Base-by-base conservation (phyloP, 2,888 invertebrate species). In the Bombylius major region DNA sequence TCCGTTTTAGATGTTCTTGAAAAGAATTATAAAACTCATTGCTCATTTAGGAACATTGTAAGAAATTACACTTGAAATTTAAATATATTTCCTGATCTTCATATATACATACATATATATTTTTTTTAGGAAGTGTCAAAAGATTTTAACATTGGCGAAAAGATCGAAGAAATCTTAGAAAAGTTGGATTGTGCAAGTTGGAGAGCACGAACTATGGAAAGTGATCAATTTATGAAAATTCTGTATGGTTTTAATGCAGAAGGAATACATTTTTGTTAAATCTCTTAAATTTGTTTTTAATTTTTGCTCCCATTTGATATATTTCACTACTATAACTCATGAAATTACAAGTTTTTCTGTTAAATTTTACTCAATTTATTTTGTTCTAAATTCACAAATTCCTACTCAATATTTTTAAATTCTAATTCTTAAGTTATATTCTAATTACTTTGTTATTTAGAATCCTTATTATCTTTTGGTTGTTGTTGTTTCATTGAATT, bases 131-230 rank as follows among this genome's bases (percentile, higher is more conserved):
- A 82, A 60, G 69, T 95, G 39, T 81, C 85, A 14, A 79, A 81
- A 60, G 82, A 87, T 68, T 90, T 95, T 71, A 82, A 87, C 65
- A 87, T 96, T 60, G 91, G 93, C 74, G 76, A 78, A 54, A 87
- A 87, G 73, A 78, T 97, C 4, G 85, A 84, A 63, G 77, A 82
- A 44, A 83, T 96, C 64, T 76, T 99, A 61, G 73, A 74, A 57
- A 79, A 79, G 55, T 78, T 80, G 57, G 80, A 79, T 60, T 87
- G 86, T 66, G 84, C 83, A 55, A 80, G 86, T 62, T 85, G 84
- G 71, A 80, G 99, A 67, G 92, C 98, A 1, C 79, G 98, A 65
- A 86, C 84, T 6, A 92, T 99, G 96, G 95, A 96, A 69, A 86
- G 90, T 63, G 97, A 98, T 77, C 97, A 99, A 70, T 98, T 99